Conservation (phyloP, 1,140 invertebrate species). For the Diachasmimorpha longicaudata region DNA sequence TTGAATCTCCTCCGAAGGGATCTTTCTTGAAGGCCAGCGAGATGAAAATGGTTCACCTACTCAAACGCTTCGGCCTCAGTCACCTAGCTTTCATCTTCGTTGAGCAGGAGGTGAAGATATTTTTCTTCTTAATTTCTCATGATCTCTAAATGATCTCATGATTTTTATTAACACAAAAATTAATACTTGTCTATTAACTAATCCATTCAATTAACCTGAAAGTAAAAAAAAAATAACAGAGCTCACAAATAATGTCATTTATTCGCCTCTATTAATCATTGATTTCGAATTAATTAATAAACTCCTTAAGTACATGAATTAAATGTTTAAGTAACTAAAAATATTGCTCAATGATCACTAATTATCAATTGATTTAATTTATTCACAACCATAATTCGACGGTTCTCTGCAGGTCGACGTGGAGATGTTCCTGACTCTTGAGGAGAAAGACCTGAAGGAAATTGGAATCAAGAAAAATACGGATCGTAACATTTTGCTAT, state of each 20-base stretch:
- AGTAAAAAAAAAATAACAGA: no score
- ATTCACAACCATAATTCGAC: background rate
- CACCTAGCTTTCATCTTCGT: constrained; percentile 49
- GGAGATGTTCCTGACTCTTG: constrained; percentile 52
- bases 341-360: background rate
- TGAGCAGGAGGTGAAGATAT: constrained; percentile 47
- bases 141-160: background rate
- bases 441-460: constrained; percentile 49
- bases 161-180: no score
- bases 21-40: constrained; percentile 41
- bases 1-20: constrained; percentile 47
- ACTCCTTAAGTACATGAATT: no score
- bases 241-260: no score
- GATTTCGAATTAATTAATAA: no score
- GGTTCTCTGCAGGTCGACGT: constrained; percentile 47
- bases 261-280: no score
- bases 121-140: background rate
- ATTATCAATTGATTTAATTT: background rate
- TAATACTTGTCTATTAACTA: no score
- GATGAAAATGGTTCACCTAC: constrained; percentile 41
- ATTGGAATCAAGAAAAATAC: constrained; percentile 49
- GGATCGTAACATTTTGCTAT: constrained; percentile 44
- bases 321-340: no score
- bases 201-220: no score
- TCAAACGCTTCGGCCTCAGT: constrained; percentile 43